Evolutionary conservation across 2,113 vertebrate species (phyloP).

Genomic region (Lanius ludovicianus): DNA sequence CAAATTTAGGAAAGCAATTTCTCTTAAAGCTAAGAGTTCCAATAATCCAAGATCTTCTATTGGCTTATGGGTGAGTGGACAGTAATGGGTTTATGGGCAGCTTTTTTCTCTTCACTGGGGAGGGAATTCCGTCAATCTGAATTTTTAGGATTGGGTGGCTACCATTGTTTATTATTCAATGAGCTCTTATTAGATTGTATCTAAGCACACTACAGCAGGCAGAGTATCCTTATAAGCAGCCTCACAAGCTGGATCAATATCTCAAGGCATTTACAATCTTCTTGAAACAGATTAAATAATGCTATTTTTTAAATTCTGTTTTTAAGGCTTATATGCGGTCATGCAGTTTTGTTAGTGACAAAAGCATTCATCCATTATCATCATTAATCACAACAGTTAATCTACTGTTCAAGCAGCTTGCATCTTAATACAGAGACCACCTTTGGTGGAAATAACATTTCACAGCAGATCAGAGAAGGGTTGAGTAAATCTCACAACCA

Average conservation of each 20-base stretch:
- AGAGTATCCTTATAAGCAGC: constrained; percentile 60
- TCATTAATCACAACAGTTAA: constrained; percentile 17
- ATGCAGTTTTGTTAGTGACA: constrained; percentile 19
- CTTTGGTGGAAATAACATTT: background rate
- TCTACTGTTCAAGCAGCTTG: constrained; percentile 3
- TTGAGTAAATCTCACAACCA: background rate
- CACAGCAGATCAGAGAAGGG: background rate
- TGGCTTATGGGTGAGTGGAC: constrained; percentile 74
- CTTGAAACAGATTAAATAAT: constrained; percentile 70
- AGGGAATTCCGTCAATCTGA: constrained; percentile 74
- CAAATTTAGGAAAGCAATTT: constrained; percentile 85
- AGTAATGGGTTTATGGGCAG: constrained; percentile 77
- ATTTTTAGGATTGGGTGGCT: constrained; percentile 74
- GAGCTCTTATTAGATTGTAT: constrained; percentile 79
- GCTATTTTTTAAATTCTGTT: constrained; percentile 56
- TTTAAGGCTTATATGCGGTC: constrained; percentile 11
- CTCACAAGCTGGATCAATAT: constrained; percentile 74
- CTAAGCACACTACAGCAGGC: constrained; percentile 67
- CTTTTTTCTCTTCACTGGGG: constrained; percentile 59
- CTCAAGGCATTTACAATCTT: constrained; percentile 73
- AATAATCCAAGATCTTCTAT: constrained; percentile 75
- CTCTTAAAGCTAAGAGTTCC: constrained; percentile 85
- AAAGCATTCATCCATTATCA: constrained; percentile 12
- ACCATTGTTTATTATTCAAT: constrained; percentile 77
- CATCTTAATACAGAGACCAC: constrained; percentile 7